phyloP scores from a whole-genome alignment of 2,888 invertebrate species.

The Arge pagana region DNA sequence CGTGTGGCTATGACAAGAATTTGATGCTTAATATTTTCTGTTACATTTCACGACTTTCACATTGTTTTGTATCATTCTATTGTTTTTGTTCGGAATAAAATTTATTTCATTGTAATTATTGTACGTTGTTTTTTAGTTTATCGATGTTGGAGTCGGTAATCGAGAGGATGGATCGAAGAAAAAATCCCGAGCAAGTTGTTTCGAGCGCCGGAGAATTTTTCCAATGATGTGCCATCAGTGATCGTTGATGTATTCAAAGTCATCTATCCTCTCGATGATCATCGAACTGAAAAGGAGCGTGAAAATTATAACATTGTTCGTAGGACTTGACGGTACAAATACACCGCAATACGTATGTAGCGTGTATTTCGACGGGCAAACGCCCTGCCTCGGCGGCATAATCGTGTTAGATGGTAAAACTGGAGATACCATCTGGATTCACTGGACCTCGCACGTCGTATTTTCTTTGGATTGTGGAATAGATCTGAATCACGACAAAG shows the following conservation, averaged over 20 bases:
- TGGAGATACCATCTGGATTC: conserved; percentile 75
- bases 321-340: conserved; percentile 47
- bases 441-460: conserved; percentile 74
- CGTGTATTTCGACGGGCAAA: conserved; percentile 68
- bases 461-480: conserved; percentile 74
- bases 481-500: conserved; percentile 72
- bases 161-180: no score
- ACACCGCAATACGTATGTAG: conserved; percentile 65
- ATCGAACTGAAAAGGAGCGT: neutral
- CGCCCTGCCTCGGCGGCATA: conserved; percentile 75
- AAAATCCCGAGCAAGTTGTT: no score
- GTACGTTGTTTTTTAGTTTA: no score
- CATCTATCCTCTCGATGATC: neutral
- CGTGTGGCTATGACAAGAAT: conserved; percentile 3
- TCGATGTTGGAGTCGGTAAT: no score
- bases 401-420: conserved; percentile 74
- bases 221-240: no score
- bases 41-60: conserved; percentile 25
- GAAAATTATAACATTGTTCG: no score
- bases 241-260: no score
- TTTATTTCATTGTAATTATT: no score
- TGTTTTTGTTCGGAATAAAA: neutral
- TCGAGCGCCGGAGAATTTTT: no score
- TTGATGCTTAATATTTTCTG: conserved; percentile 26
- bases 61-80: neutral